Conservation (phyloP, 2,797 vertebrate genomes). For the Prunella strophiata region DNA sequence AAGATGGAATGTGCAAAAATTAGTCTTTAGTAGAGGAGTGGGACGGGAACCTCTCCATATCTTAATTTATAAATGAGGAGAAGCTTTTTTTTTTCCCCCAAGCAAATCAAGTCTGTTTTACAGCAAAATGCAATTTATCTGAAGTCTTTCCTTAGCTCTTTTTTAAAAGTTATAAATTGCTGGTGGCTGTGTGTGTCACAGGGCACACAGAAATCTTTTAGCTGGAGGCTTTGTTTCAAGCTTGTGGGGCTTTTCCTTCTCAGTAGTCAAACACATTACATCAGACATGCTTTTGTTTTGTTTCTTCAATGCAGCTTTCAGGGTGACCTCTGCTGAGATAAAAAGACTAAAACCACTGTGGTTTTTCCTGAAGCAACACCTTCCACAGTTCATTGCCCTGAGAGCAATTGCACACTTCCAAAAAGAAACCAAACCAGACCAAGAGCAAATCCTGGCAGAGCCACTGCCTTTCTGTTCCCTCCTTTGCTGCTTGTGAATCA, state of each 20-base stretch:
- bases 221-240: conserved; percentile 25
- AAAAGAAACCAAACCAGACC: background rate
- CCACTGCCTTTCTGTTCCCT: background rate
- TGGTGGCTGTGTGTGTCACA: background rate
- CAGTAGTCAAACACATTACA: background rate
- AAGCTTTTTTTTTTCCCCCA: background rate
- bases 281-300: conserved; percentile 19
- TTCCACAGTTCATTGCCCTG: background rate
- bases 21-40: background rate
- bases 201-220: background rate
- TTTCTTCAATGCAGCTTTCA: conserved; percentile 6
- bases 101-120: background rate
- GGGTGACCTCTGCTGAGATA: conserved; percentile 47
- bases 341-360: conserved; percentile 20
- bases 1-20: background rate
- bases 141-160: background rate
- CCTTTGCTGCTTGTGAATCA: background rate
- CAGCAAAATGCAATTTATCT: background rate
- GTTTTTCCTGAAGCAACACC: background rate
- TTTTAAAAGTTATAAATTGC: background rate
- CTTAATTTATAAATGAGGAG: background rate
- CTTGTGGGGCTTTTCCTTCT: background rate
- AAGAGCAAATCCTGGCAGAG: background rate
- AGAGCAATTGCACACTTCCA: background rate
- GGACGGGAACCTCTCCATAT: background rate